A percentile compares a stretch with the other conserved stretches of the same genome.
Evolutionary conservation across 2,888 invertebrate genomes (phyloP).

Genomic region (Eulithis testata): DNA sequence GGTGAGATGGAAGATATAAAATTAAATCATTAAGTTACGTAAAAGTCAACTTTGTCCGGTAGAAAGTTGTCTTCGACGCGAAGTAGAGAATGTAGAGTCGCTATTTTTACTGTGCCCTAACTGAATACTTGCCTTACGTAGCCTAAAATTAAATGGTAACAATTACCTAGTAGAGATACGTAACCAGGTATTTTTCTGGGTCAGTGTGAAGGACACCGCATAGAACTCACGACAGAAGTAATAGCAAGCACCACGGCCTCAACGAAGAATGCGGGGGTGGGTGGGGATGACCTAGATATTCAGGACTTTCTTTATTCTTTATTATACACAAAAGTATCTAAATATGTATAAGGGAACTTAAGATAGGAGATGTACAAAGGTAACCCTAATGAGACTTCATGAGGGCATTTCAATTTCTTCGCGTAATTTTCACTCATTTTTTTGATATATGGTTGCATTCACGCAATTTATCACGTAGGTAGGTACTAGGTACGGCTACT

Average conservation of each 20-base stretch:
- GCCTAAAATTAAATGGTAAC: background rate
- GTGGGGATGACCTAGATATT: constrained; percentile 12
- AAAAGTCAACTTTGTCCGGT: constrained; percentile 11
- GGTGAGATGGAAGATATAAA: constrained; percentile 5
- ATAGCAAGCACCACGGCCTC: background rate
- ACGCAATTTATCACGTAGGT: too few relatives aligned
- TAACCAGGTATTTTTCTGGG: constrained; percentile 10
- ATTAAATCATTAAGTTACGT: constrained; percentile 8
- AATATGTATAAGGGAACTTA: too few relatives aligned
- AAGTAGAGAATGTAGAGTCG: background rate
- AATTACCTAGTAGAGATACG: background rate
- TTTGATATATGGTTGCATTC: too few relatives aligned
- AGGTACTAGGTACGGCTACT: too few relatives aligned
- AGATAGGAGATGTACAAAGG: too few relatives aligned
- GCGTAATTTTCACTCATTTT: too few relatives aligned
- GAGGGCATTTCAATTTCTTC: background rate
- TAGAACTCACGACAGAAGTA: constrained; percentile 4
- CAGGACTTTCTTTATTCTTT: background rate
- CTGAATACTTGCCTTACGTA: background rate
- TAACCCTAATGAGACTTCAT: too few relatives aligned
- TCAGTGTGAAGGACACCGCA: constrained; percentile 27
- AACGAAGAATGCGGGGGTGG: background rate
- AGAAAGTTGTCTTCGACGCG: constrained; percentile 15
- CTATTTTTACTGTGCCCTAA: background rate
- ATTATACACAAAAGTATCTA: too few relatives aligned